Percentiles rank a stretch among this genome's conserved stretches.
phyloP scores from a whole-genome alignment of 2,888 invertebrate species.

The Vandiemenella viatica region DNA sequence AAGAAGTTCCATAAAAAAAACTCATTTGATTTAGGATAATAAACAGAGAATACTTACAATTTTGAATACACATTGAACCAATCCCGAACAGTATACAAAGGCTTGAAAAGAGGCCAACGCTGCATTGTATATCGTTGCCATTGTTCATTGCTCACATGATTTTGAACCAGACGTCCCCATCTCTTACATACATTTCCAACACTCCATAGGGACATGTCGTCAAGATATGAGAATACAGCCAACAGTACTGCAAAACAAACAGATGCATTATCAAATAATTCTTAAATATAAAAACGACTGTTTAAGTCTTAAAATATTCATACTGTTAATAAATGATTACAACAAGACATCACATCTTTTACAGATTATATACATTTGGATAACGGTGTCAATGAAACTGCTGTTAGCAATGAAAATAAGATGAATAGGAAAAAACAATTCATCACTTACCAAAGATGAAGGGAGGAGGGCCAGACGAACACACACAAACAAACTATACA shows the following conservation, averaged over 20 bases:
- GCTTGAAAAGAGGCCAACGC: conserved; percentile 75
- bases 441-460: too few species aligned
- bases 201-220: conserved; percentile 82
- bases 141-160: conserved; percentile 58
- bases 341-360: too few species aligned
- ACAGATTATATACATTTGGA: too few species aligned
- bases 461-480: too few species aligned
- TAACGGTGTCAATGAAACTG: too few species aligned
- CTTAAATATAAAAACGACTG: conserved; percentile 5
- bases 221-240: conserved; percentile 75
- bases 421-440: too few species aligned
- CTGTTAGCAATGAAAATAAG: too few species aligned
- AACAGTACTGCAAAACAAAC: conserved; percentile 51
- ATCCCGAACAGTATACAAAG: conserved; percentile 51
- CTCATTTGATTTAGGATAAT: too few species aligned
- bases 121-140: conserved; percentile 65
- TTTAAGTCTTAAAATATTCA: too few species aligned
- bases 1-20: neutral
- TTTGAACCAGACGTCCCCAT: conserved; percentile 67
- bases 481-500: too few species aligned
- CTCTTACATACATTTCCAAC: conserved; percentile 73
- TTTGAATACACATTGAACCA: conserved; percentile 62
- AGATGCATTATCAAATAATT: too few species aligned
- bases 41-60: conserved; percentile 25
- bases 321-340: too few species aligned